Evolutionary conservation across 1,140 invertebrate species (phyloP).

Genomic region (Pomacea maculata): DNA sequence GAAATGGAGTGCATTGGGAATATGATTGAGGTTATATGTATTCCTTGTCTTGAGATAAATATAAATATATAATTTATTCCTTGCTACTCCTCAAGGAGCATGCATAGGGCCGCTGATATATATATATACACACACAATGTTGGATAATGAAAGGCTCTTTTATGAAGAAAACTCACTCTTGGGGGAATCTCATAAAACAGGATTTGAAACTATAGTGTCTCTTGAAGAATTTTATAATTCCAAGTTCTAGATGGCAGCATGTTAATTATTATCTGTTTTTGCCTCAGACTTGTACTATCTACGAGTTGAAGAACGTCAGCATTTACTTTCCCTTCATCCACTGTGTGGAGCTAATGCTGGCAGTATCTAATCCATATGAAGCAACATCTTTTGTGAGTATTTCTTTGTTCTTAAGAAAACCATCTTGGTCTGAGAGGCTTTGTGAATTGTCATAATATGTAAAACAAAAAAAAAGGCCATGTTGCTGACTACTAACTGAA

Average conservation of each 20-base stretch:
- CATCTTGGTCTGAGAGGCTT: background rate
- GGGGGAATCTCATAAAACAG: background rate
- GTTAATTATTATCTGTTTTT: background rate
- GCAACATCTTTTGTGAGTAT: background rate
- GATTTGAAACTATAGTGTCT: background rate
- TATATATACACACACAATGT: background rate
- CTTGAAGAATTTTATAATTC: background rate
- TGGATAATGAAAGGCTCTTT: background rate
- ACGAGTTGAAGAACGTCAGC: conserved; percentile 34
- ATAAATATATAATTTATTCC: too few species aligned
- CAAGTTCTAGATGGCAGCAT: too few species aligned
- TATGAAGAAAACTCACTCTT: background rate
- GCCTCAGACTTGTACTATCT: conserved; percentile 53
- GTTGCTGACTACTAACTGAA: too few species aligned
- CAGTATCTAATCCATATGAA: too few species aligned
- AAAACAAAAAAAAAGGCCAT: too few species aligned
- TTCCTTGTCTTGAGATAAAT: conserved; percentile 34
- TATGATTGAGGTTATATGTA: conserved; percentile 77
- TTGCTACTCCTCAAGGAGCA: conserved; percentile 29
- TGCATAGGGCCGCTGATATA: too few species aligned
- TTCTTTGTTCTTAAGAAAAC: too few species aligned
- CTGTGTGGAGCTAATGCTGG: conserved; percentile 41
- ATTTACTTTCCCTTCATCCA: conserved; percentile 51
- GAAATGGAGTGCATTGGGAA: conserved; percentile 84
- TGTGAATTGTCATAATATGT: background rate